These are phyloP conservation scores for Cheiracanthium punctorium DNA, from an alignment of 2,888 invertebrate genomes.

Conservation along the genomic window DNA sequence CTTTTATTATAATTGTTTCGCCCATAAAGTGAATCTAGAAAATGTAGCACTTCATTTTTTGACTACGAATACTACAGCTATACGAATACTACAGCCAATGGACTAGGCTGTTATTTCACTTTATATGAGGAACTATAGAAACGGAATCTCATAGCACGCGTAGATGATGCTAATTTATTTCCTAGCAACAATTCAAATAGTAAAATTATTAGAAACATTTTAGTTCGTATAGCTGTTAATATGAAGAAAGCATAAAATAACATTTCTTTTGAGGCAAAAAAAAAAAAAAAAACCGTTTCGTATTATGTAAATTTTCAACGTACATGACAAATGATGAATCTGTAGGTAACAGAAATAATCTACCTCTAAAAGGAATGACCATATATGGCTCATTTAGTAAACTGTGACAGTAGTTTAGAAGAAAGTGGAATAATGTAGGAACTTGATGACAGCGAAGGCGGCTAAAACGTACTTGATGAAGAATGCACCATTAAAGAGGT, in stretches of 20 bases:
- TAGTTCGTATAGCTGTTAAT: not conserved
- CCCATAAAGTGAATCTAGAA: not conserved
- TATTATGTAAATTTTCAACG: not conserved
- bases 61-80: not conserved
- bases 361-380: not conserved
- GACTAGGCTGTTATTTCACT: not conserved
- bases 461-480: not conserved
- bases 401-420: not conserved
- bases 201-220: not conserved
- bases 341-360: not conserved
- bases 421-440: not conserved
- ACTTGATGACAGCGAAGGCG: too few species aligned
- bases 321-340: not conserved
- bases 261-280: not conserved
- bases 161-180: not conserved
- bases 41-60: slow-evolving; percentile 1
- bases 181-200: not conserved
- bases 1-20: not conserved
- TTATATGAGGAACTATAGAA: not conserved
- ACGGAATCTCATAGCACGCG: not conserved
- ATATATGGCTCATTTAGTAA: not conserved
- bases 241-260: not conserved
- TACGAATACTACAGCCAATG: too few species aligned
- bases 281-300: slow-evolving; percentile 1
- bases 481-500: not conserved